Evolutionary conservation across 2,888 invertebrate genomes (phyloP).

Genomic region (Drosophila diplacantha): DNA sequence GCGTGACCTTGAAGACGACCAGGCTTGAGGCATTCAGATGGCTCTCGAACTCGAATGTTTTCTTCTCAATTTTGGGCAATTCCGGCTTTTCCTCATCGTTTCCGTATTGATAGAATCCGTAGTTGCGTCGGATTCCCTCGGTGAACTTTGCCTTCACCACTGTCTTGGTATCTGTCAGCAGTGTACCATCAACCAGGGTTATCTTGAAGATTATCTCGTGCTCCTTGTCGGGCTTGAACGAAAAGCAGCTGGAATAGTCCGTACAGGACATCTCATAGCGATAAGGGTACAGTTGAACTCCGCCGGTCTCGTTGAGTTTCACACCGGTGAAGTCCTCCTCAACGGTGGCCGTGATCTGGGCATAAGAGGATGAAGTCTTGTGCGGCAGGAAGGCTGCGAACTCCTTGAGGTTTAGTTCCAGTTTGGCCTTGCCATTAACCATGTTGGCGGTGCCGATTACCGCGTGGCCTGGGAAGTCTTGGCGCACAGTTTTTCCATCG

Average conservation of each 20-base stretch:
- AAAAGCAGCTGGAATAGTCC: slow-evolving; percentile 84
- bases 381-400: slow-evolving; percentile 56
- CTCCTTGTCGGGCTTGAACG: slow-evolving; percentile 93
- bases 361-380: slow-evolving; percentile 45
- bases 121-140: slow-evolving; percentile 52
- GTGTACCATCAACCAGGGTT: slow-evolving; percentile 84
- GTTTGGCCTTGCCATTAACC: slow-evolving; percentile 74
- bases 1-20: slow-evolving; percentile 81
- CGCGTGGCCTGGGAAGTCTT: slow-evolving; percentile 49
- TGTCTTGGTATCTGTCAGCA: slow-evolving; percentile 81
- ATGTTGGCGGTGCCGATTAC: slow-evolving; percentile 63
- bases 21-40: slow-evolving; percentile 82
- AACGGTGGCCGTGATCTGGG: slow-evolving; percentile 87
- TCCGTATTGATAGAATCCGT: slow-evolving; percentile 38
- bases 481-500: slow-evolving; percentile 20
- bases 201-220: slow-evolving; percentile 89
- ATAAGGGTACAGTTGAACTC: slow-evolving; percentile 87
- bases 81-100: slow-evolving; percentile 33
- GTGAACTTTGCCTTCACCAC: slow-evolving; percentile 78
- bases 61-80: slow-evolving; percentile 75
- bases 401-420: slow-evolving; percentile 69
- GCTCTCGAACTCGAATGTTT: slow-evolving; percentile 69
- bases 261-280: slow-evolving; percentile 87
- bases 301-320: slow-evolving; percentile 87
- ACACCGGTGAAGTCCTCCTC: slow-evolving; percentile 92